These are phyloP conservation scores for Camarhynchus parvulus DNA, from an alignment of 2,113 vertebrate genomes.

Conservation along the genomic window DNA sequence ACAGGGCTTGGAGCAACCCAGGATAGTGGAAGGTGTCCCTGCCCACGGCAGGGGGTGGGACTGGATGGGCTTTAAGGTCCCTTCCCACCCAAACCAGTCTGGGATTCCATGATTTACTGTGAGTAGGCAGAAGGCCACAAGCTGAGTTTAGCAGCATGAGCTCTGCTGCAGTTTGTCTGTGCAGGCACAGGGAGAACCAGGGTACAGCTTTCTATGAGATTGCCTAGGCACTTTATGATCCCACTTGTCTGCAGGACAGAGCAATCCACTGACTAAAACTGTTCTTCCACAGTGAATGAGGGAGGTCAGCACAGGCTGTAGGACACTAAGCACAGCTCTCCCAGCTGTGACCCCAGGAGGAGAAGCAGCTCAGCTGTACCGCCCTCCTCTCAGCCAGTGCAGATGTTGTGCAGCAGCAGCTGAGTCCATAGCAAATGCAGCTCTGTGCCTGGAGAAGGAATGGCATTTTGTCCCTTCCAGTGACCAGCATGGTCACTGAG, in stretches of 20 bases:
- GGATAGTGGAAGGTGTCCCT: not conserved
- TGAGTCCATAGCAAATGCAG: not conserved
- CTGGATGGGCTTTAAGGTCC: not conserved
- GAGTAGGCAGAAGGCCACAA: not conserved
- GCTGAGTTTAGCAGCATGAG: not conserved
- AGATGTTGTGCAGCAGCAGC: not conserved
- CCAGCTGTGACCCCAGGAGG: not conserved
- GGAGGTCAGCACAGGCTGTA: not conserved
- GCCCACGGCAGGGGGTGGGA: no score
- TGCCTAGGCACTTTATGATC: not conserved
- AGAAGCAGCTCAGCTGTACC: not conserved
- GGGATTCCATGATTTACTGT: not conserved
- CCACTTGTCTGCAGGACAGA: not conserved
- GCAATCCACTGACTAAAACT: not conserved
- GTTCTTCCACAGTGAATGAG: not conserved
- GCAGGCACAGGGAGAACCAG: not conserved
- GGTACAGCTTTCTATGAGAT: not conserved
- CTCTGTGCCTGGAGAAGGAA: not conserved
- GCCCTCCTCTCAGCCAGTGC: not conserved
- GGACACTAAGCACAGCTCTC: not conserved
- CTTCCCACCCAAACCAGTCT: not conserved
- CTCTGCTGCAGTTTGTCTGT: not conserved
- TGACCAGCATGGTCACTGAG: not conserved
- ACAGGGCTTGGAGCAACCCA: not conserved
- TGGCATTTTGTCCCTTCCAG: not conserved